Percentiles rank a stretch among this genome's conserved stretches.
These are phyloP conservation scores for Polydrusus tereticollis DNA, from an alignment of 2,888 invertebrate species.

Conservation along the genomic window DNA sequence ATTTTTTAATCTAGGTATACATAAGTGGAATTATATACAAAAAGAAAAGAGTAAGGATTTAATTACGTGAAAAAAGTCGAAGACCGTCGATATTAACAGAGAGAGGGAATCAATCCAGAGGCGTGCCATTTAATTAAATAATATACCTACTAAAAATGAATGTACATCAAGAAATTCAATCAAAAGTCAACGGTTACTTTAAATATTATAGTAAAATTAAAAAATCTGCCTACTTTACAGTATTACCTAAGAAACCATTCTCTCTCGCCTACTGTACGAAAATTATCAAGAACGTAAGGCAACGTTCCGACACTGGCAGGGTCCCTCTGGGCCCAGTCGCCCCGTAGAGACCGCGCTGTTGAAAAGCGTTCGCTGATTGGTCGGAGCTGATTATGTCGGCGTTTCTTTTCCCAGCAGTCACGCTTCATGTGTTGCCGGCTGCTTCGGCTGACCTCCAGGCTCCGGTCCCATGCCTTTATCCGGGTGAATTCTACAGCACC, in stretches of 20 bases:
- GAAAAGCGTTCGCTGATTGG: conserved; percentile 67
- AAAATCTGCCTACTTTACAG: too few relatives aligned
- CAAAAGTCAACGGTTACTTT: neutral
- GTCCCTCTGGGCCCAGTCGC: conserved; percentile 37
- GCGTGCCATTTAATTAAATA: neutral
- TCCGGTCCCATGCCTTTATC: conserved; percentile 51
- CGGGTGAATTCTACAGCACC: conserved; percentile 43
- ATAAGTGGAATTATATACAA: neutral
- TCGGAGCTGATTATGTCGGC: conserved; percentile 68
- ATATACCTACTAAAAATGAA: neutral
- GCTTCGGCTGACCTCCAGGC: conserved; percentile 61
- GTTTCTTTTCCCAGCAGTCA: conserved; percentile 67
- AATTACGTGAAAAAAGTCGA: conserved; percentile 2
- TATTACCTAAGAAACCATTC: too few relatives aligned
- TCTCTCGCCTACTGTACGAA: too few relatives aligned
- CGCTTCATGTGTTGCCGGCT: conserved; percentile 67
- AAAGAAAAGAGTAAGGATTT: neutral
- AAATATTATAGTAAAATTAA: too few relatives aligned
- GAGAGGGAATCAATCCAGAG: neutral
- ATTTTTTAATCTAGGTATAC: neutral
- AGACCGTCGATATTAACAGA: conserved; percentile 8
- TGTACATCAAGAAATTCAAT: neutral
- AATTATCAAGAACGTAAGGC: too few relatives aligned
- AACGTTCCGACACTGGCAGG: conserved; percentile 11
- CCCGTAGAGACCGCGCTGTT: conserved; percentile 58